Evolutionary conservation across 2,888 invertebrate species (phyloP).

Genomic region (Erebia aethiops): DNA sequence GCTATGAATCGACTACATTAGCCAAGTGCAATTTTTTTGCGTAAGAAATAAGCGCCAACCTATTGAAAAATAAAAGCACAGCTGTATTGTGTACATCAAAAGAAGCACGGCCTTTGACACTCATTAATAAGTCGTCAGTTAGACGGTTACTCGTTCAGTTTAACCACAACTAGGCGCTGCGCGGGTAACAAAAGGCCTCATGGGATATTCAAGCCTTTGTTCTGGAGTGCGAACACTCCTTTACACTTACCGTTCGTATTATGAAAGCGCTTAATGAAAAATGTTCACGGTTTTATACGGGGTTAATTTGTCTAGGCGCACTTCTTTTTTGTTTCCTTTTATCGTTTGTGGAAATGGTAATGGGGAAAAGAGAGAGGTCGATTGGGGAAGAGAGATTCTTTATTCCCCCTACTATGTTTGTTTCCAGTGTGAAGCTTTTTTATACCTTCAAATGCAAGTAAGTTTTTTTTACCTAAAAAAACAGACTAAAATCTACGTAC

Average conservation of each 20-base stretch:
- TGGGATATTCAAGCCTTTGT: conserved; percentile 21
- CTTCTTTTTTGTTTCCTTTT: neutral
- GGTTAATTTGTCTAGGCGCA: conserved; percentile 17
- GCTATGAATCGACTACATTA: neutral
- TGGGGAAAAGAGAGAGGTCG: neutral
- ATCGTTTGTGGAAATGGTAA: neutral
- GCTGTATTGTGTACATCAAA: conserved; percentile 1
- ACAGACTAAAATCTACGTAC: too few relatives aligned
- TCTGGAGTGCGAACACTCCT: conserved; percentile 23
- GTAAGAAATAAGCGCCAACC: neutral
- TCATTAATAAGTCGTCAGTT: conserved; percentile 18
- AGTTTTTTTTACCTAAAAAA: too few relatives aligned
- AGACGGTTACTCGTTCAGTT: conserved; percentile 11
- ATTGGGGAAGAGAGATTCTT: neutral
- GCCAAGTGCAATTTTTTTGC: too few relatives aligned
- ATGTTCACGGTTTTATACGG: conserved; percentile 16
- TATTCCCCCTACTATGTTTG: too few relatives aligned
- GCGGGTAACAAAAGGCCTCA: conserved; percentile 19
- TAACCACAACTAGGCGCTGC: conserved; percentile 10
- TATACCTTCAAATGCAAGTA: too few relatives aligned
- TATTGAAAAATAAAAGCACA: neutral
- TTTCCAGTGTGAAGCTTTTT: too few relatives aligned
- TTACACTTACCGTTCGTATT: conserved; percentile 16
- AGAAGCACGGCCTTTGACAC: neutral
- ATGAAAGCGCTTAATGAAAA: conserved; percentile 16